Percentiles rank a stretch among this genome's conserved stretches.
These are phyloP conservation scores for Temnothorax curvispinosus DNA, from an alignment of 1,140 invertebrate species.

Conservation along the genomic window DNA sequence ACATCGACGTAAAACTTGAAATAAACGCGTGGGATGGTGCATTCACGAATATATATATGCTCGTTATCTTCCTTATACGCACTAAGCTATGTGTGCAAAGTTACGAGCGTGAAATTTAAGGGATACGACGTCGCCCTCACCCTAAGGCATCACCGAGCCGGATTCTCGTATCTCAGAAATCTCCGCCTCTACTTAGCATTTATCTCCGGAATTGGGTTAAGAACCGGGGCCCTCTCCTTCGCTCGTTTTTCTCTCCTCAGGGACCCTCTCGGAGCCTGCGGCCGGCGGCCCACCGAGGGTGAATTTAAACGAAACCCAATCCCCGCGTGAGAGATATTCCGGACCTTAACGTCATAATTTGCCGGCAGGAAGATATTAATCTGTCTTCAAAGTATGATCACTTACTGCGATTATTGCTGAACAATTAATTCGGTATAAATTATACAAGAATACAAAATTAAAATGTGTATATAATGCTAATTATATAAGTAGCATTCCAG, in stretches of 20 bases:
- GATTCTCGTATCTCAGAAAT: constrained; percentile 79
- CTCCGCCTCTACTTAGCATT: constrained; percentile 81
- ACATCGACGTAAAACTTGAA: not conserved
- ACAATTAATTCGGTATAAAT: not conserved
- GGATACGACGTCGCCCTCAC: constrained; percentile 41
- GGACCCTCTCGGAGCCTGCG: constrained; percentile 71
- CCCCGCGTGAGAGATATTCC: constrained; percentile 9
- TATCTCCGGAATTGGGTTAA: constrained; percentile 84
- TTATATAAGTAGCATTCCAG: not conserved
- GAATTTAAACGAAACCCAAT: constrained; percentile 79
- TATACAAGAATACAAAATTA: not conserved
- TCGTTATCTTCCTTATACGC: not conserved
- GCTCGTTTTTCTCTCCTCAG: constrained; percentile 72
- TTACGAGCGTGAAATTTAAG: constrained; percentile 65
- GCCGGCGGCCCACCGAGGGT: constrained; percentile 62
- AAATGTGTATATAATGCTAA: not conserved
- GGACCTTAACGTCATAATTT: constrained; percentile 2
- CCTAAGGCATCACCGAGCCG: constrained; percentile 42
- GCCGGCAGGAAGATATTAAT: not conserved
- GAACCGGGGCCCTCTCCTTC: constrained; percentile 71
- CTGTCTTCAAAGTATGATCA: not conserved
- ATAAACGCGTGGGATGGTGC: constrained; percentile 17
- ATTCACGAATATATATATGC: not conserved
- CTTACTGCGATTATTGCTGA: not conserved
- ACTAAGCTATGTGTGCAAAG: not conserved